Conservation (phyloP, 1,140 invertebrate genomes). For the Drosophila melanogaster region DNA sequence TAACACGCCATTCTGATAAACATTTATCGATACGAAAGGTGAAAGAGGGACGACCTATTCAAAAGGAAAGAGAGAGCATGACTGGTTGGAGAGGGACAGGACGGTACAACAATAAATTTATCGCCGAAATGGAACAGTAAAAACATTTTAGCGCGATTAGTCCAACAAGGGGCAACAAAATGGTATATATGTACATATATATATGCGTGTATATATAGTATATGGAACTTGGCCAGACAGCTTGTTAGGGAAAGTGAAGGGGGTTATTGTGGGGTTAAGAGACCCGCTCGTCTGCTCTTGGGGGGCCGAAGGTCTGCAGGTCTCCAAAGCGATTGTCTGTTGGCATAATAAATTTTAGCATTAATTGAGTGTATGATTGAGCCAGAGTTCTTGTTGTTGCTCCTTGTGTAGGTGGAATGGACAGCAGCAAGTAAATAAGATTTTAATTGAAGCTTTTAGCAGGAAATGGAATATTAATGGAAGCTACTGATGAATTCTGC, state of each 20-base stretch:
- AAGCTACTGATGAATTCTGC: constrained; percentile 42
- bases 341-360: constrained; percentile 50
- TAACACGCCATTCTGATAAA: constrained; percentile 37
- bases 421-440: constrained; percentile 58
- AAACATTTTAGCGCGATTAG: constrained; percentile 71
- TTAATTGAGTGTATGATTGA: constrained; percentile 54
- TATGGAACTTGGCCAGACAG: constrained; percentile 33
- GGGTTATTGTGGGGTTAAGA: constrained; percentile 12
- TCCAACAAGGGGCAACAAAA: constrained; percentile 22
- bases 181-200: constrained; percentile 7
- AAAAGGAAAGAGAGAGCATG: background rate
- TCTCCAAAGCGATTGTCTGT: constrained; percentile 24
- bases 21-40: constrained; percentile 33
- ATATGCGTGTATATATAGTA: background rate
- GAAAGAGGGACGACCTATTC: constrained; percentile 4
- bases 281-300: constrained; percentile 18
- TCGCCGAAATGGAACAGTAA: constrained; percentile 57
- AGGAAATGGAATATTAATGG: constrained; percentile 74
- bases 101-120: constrained; percentile 37
- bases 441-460: constrained; percentile 74
- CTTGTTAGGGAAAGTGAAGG: background rate
- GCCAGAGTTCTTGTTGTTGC: constrained; percentile 19
- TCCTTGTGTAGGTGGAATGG: constrained; percentile 2
- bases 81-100: background rate
- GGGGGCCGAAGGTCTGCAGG: constrained; percentile 16